These are phyloP conservation scores for Gymnocypris eckloni DNA, from an alignment of 2,797 vertebrate species.

Conservation along the genomic window DNA sequence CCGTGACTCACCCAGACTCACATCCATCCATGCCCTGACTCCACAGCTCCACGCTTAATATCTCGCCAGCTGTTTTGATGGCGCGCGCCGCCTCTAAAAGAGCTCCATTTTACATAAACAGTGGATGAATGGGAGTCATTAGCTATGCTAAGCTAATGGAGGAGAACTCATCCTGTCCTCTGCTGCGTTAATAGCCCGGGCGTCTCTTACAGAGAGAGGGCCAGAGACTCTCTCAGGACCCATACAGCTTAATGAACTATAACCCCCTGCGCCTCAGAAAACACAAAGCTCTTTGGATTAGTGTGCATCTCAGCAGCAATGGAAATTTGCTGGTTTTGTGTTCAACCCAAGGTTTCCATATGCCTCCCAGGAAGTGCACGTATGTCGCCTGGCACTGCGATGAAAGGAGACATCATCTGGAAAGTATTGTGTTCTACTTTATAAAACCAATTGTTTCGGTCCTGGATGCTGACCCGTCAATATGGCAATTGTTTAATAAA, in stretches of 20 bases:
- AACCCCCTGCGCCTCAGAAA: slow-evolving; percentile 50
- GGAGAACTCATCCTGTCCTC: slow-evolving; percentile 56
- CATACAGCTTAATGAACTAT: slow-evolving; percentile 63
- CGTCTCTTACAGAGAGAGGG: slow-evolving; percentile 47
- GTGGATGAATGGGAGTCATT: slow-evolving; percentile 62
- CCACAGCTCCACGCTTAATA: slow-evolving; percentile 56
- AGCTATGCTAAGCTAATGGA: slow-evolving; percentile 63
- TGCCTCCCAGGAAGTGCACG: not conserved
- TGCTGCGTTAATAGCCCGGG: slow-evolving; percentile 55
- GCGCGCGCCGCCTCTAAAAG: slow-evolving; percentile 48
- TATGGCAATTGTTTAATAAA: not conserved
- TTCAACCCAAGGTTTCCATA: not conserved
- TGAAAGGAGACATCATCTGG: not conserved
- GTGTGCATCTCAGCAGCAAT: slow-evolving; percentile 25
- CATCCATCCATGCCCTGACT: slow-evolving; percentile 60
- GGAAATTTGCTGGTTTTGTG: slow-evolving; percentile 23
- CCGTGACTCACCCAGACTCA: slow-evolving; percentile 66
- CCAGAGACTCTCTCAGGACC: slow-evolving; percentile 56
- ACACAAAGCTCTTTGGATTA: slow-evolving; percentile 48
- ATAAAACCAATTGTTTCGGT: not conserved
- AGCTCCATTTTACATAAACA: slow-evolving; percentile 63
- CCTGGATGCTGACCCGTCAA: not conserved
- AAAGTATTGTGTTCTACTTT: slow-evolving; percentile 14
- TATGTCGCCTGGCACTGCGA: not conserved
- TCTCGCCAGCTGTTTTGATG: slow-evolving; percentile 57